Evolutionary conservation across 1,140 invertebrate genomes (phyloP).

Genomic region (Drosophila albomicans): DNA sequence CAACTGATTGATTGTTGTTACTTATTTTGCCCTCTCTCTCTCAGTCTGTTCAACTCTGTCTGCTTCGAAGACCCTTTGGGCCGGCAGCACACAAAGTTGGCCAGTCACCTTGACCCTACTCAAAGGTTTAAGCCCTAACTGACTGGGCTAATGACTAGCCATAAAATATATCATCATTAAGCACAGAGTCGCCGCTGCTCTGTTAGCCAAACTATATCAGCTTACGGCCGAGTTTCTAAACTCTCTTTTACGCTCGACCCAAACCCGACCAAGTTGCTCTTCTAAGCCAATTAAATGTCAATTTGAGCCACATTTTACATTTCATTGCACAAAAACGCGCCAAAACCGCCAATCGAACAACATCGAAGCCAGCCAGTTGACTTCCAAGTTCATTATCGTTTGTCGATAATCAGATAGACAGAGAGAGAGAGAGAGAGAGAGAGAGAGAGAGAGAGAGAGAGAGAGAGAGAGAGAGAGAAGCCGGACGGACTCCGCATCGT

Average conservation of each 20-base stretch:
- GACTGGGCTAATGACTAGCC: slow-evolving; percentile 59
- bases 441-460: not conserved
- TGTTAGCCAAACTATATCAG: slow-evolving; percentile 48
- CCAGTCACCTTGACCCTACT: slow-evolving; percentile 62
- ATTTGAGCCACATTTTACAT: slow-evolving; percentile 75
- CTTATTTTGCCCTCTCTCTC: slow-evolving; percentile 1
- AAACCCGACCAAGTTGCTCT: not conserved
- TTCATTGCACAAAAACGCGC: slow-evolving; percentile 73
- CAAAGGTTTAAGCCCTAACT: slow-evolving; percentile 47
- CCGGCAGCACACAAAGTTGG: slow-evolving; percentile 34
- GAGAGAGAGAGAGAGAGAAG: not conserved
- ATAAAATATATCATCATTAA: slow-evolving; percentile 75
- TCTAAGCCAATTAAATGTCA: slow-evolving; percentile 72
- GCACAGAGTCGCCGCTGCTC: slow-evolving; percentile 24
- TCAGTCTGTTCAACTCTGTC: not conserved
- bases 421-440: too few relatives aligned
- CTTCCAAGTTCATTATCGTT: slow-evolving; percentile 74
- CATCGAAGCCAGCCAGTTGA: slow-evolving; percentile 22
- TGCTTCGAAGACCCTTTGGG: slow-evolving; percentile 21
- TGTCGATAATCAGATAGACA: slow-evolving; percentile 53
- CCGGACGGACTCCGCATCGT: slow-evolving; percentile 18
- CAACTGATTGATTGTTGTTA: slow-evolving; percentile 45
- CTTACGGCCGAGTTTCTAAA: slow-evolving; percentile 47
- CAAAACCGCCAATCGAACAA: slow-evolving; percentile 48
- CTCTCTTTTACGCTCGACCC: not conserved